Evolutionary conservation across 2,888 invertebrate genomes (phyloP).

Genomic region (Fragum fragum): DNA sequence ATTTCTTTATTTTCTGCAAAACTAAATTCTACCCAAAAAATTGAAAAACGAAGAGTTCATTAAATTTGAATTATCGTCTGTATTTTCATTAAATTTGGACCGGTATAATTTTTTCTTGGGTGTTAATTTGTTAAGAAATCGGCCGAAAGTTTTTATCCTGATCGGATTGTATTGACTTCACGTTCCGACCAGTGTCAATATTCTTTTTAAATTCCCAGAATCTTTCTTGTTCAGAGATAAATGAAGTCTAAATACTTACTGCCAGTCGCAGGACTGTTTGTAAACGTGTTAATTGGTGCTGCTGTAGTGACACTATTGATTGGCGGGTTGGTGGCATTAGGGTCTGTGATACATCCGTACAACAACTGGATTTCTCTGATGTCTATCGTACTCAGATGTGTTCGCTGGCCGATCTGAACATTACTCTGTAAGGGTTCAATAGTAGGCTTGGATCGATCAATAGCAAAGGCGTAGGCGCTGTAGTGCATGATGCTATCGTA

Average conservation of each 20-base stretch:
- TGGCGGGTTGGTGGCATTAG: conserved; percentile 2
- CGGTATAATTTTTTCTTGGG: no score
- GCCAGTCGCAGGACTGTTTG: conserved; percentile 33
- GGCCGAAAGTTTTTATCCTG: background rate
- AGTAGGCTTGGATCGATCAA: conserved; percentile 87
- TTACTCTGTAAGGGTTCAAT: conserved; percentile 86
- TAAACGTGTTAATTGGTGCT: conserved; percentile 39
- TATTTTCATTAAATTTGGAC: no score
- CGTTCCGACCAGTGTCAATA: background rate
- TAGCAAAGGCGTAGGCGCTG: conserved; percentile 87
- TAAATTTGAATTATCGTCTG: no score
- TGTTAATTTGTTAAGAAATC: no score
- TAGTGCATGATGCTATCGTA: conserved; percentile 94
- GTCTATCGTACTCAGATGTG: conserved; percentile 85
- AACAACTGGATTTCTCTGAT: conserved; percentile 86
- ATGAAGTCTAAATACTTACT: conserved; percentile 28
- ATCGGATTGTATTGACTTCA: background rate
- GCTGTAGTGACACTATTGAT: conserved; percentile 43
- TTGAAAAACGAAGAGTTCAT: no score
- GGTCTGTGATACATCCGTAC: conserved; percentile 83
- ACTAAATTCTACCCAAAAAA: no score
- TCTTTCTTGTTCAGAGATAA: no score
- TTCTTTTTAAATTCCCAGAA: no score
- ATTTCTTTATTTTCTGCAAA: no score
- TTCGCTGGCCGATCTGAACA: conserved; percentile 89